phyloP scores from a whole-genome alignment of 2,113 vertebrate species.

The Hippotragus niger region DNA sequence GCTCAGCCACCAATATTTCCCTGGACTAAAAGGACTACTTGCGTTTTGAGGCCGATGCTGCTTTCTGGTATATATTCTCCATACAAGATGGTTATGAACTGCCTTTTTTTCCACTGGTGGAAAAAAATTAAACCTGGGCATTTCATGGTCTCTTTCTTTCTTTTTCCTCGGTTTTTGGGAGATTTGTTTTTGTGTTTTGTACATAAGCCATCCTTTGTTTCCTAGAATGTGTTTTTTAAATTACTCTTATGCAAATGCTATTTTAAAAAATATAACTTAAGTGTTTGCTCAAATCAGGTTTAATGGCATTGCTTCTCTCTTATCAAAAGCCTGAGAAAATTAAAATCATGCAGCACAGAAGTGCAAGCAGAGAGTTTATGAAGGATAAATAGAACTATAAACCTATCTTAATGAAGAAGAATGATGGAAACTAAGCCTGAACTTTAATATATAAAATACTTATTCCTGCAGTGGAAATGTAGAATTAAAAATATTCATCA shows the following conservation, averaged over 20 bases:
- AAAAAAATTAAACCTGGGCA: conserved; percentile 42
- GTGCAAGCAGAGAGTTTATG: background rate
- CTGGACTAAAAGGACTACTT: conserved; percentile 53
- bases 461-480: background rate
- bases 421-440: conserved; percentile 32
- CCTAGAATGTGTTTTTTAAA: conserved; percentile 47
- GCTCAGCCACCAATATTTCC: conserved; percentile 11
- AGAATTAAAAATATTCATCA: conserved; percentile 16
- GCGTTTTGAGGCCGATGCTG: conserved; percentile 59
- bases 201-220: conserved; percentile 40
- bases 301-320: conserved; percentile 26
- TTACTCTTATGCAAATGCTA: conserved; percentile 17
- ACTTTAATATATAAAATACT: background rate
- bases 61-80: conserved; percentile 61
- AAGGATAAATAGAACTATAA: background rate
- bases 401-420: background rate
- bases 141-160: background rate
- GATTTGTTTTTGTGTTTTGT: conserved; percentile 40
- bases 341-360: background rate
- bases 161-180: background rate
- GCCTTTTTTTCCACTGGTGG: conserved; percentile 44
- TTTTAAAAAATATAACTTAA: conserved; percentile 26
- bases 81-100: conserved; percentile 46
- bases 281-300: conserved; percentile 29
- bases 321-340: background rate